Conservation (phyloP, 2,888 invertebrate species). For the Troilus luridus region DNA sequence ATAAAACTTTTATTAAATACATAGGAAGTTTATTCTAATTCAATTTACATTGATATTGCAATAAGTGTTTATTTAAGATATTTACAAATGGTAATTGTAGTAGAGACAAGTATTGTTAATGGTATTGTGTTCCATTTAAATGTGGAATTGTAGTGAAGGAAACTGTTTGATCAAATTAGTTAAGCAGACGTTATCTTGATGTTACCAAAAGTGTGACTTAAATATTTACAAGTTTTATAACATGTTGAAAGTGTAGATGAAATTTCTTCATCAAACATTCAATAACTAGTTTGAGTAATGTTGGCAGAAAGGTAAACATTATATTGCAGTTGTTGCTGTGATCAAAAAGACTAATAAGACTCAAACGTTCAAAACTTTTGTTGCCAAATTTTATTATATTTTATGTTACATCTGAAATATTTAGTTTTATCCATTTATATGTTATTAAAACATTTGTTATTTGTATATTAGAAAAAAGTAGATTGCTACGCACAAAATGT, state of each 20-base stretch:
- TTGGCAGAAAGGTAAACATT: neutral
- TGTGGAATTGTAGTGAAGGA: neutral
- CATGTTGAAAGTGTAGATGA: neutral
- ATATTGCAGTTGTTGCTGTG: neutral
- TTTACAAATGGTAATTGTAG: neutral
- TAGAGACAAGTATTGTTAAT: neutral
- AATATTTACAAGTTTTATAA: neutral
- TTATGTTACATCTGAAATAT: neutral
- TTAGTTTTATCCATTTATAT: slow-evolving; percentile 2
- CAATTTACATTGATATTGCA: neutral
- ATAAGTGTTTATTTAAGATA: neutral
- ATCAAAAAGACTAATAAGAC: neutral
- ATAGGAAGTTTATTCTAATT: neutral
- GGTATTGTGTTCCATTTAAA: neutral
- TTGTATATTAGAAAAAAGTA: neutral
- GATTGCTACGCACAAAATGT: slow-evolving; percentile 8
- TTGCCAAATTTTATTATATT: slow-evolving; percentile 30
- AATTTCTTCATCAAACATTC: neutral
- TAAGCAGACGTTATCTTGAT: neutral
- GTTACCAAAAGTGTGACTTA: neutral
- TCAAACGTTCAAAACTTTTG: neutral
- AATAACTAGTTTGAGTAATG: neutral
- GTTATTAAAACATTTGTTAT: neutral
- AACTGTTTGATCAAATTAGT: neutral
- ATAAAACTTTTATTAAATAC: neutral